Percentiles rank a stretch among this genome's conserved stretches.
phyloP scores from a whole-genome alignment of 2,797 vertebrate genomes.

The Pangasius macronema region DNA sequence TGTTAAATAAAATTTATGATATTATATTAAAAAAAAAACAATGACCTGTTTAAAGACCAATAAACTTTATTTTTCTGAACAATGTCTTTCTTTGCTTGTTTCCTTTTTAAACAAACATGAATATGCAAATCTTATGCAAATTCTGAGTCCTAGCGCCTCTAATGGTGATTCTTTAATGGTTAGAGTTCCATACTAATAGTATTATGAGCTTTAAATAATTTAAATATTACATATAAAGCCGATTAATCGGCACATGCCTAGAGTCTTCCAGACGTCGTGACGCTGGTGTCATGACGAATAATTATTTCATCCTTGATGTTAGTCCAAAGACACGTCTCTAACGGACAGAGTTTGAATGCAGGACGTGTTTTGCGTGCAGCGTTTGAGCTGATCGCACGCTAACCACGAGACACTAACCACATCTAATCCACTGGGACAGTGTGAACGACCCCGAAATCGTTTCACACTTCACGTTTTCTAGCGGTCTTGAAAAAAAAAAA shows the following conservation, averaged over 20 bases:
- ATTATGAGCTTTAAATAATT: neutral
- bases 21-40: neutral
- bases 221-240: neutral
- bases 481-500: no score
- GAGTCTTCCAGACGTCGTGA: neutral
- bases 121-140: neutral
- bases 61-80: slow-evolving; percentile 35
- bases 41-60: slow-evolving; percentile 26
- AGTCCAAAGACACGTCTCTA: neutral
- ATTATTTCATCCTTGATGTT: neutral
- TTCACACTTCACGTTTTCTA: no score
- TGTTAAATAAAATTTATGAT: neutral
- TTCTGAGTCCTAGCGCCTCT: neutral
- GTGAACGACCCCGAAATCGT: no score
- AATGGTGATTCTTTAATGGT: neutral
- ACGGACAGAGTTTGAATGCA: neutral
- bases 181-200: neutral
- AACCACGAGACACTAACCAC: neutral
- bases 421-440: no score
- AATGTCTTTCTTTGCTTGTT: neutral
- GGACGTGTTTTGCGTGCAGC: neutral
- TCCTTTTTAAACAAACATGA: neutral
- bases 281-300: neutral
- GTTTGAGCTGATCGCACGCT: neutral
- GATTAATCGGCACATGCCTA: slow-evolving; percentile 9